phyloP scores from a whole-genome alignment of 2,888 invertebrate species.

The Trichopria drosophilae region DNA sequence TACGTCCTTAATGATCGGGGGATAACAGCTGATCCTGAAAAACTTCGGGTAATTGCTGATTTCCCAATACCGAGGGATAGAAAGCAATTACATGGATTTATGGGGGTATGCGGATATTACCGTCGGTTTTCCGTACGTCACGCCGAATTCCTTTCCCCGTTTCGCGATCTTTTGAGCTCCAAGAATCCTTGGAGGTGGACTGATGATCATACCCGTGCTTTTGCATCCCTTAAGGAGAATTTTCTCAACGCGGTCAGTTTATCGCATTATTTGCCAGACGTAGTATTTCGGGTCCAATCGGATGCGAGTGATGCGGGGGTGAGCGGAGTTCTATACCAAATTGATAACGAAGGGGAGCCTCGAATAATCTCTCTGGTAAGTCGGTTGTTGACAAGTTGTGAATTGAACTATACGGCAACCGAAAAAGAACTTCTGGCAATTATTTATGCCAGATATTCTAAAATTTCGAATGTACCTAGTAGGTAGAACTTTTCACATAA shows the following conservation, averaged over 20 bases:
- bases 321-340: conserved; percentile 29
- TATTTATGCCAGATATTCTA: background rate
- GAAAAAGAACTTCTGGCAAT: conserved; percentile 36
- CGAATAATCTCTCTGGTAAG: conserved; percentile 35
- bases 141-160: background rate
- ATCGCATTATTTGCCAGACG: conserved; percentile 1
- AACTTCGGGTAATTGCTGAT: conserved; percentile 32
- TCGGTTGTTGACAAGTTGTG: conserved; percentile 27
- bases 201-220: background rate
- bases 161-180: conserved; percentile 9
- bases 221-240: conserved; percentile 1
- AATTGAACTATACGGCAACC: conserved; percentile 34
- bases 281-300: conserved; percentile 26
- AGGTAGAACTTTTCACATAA: too few species aligned
- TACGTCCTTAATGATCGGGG: background rate
- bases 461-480: too few species aligned
- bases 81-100: too few species aligned
- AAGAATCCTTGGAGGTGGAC: conserved; percentile 10
- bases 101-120: conserved; percentile 28
- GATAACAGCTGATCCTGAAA: conserved; percentile 18
- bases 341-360: conserved; percentile 1
- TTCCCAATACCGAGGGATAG: conserved; percentile 34
- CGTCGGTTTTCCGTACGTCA: conserved; percentile 5
- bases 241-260: conserved; percentile 8
- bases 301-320: conserved; percentile 27